Evolutionary conservation across 2,888 invertebrate species (phyloP), one percentile per base, ranked within the genome.

Genomic region (Cheilosia pagana): DNA sequence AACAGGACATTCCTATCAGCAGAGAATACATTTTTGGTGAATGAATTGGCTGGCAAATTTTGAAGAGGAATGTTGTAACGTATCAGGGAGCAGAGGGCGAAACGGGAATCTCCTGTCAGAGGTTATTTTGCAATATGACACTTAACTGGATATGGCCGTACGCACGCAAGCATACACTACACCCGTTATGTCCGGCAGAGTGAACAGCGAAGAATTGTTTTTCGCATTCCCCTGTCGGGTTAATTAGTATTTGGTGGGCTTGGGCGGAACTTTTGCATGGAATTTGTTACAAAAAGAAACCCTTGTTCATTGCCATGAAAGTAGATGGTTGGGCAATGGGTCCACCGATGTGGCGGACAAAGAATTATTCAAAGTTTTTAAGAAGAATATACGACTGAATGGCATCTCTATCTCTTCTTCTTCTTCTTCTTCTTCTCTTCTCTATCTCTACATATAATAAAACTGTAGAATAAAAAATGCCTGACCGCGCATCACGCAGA

Each of bases 31-130:
- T 76, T 79, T 83, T 79, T 65, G 52, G 70, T 57, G 21, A 79
- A 83, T 83, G 83, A 83, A 83, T 83, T 83, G 82, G 72, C 81
- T 77, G 65, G 77, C 71, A 82, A 81, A 77, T 82, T 52, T 67
- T 77, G 81, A 71, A 65, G 68, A 72, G 78, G 67, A 57, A 74
- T 68, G 67, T 60, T 43, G 67, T 60, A 52, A 67, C 59, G n/a
- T 16, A 12, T 21, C 35, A 35, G 35, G 14, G 21, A 21, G 25
- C n/a, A 14, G 14, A 35, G 57, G 50, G 62, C 59, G 39, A 68
- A 70, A 63, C 68, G 83, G 67, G 75, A 81, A 75, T 81, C 50
- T 50, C 81, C 81, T 85, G 75, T 85, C 85, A 85, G 81, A 79
- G 68, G 78, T 70, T 78, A 63, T 74, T 83, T 70, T 70, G 74